Evolutionary conservation across 23 tunicate species (phyloP), one percentile per base, ranked within the genome.

Genomic region (Botrylloides violaceus): DNA sequence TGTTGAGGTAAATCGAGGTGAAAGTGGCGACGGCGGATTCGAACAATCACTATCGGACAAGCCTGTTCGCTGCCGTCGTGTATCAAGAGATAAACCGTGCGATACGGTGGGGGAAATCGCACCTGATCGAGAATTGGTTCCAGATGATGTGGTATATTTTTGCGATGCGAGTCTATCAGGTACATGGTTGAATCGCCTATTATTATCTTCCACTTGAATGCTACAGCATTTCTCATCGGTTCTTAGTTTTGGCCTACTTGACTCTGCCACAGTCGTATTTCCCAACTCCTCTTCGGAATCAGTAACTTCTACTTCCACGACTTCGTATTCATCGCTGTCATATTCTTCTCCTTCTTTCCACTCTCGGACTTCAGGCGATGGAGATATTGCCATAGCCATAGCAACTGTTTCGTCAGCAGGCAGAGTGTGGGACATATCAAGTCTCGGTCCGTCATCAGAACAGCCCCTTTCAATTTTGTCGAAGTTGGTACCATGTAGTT

Each of bases 311-410:
- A 84, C 60, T 49, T 83, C 97, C 2, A 88, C 96, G 43, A 88
- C 82, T 74, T 88, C 96, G 62, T 88, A 88, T 53, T 88, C 96
- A 58, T 88, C 96, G 64, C 89, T 83, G 61, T 88, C 96, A 56
- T 88, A 88, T 65, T 77, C 76, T 35, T 66, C 76, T n/a, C 83
- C 97, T 29, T 88, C 96, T 20, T 82, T 73, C 81, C 81, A 88
- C 37, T 78, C 87, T 28, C 72, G 76, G 5, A 82, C 73, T 22
- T 49, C 78, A 2, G 75, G 60, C 27, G 72, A 61, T 20, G 86
- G 25, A n/a, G 74, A 68, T n/a, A n/a, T n/a, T n/a, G n/a, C n/a
- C n/a, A n/a, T n/a, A n/a, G n/a, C n/a, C n/a, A n/a, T n/a, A n/a
- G n/a, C n/a, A n/a, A n/a, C n/a, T n/a, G n/a, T n/a, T n/a, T n/a